A percentile compares a stretch with the other conserved stretches of the same genome.
phyloP scores from a whole-genome alignment of 2,888 invertebrate species.

The Spisula subtruncata region DNA sequence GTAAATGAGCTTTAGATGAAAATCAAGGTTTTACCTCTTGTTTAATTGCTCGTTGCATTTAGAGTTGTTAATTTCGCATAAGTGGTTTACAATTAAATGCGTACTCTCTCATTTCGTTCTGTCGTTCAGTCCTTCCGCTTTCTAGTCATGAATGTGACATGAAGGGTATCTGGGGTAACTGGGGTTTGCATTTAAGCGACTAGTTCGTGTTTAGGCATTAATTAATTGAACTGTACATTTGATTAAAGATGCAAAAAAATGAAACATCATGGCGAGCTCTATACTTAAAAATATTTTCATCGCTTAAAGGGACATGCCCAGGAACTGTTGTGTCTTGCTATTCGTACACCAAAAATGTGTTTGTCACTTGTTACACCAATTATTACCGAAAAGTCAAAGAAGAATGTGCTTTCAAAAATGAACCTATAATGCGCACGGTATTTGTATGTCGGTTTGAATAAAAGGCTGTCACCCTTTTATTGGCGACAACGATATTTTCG shows the following conservation, averaged over 20 bases:
- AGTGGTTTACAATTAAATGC: conserved; percentile 16
- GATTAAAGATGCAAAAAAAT: conserved; percentile 42
- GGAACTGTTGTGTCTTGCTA: too few relatives aligned
- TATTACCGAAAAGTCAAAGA: too few relatives aligned
- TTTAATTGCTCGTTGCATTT: background rate
- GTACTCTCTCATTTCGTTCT: background rate
- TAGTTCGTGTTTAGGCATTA: conserved; percentile 31
- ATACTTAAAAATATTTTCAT: conserved; percentile 7
- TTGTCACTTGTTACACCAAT: too few relatives aligned
- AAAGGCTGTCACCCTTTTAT: too few relatives aligned
- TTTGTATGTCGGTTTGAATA: too few relatives aligned
- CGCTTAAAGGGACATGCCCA: too few relatives aligned
- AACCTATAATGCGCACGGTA: too few relatives aligned
- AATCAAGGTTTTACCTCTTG: background rate
- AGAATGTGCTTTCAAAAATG: too few relatives aligned
- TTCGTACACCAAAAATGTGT: too few relatives aligned
- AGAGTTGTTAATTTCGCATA: background rate
- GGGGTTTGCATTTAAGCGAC: background rate
- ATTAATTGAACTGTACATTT: conserved; percentile 34
- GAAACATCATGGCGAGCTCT: conserved; percentile 6
- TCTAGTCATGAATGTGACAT: conserved; percentile 7
- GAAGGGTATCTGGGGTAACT: conserved; percentile 17
- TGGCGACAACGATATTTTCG: too few relatives aligned
- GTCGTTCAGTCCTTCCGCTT: background rate
- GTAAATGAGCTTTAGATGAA: background rate